These are phyloP conservation scores for Muricea muricata DNA, from an alignment of 92 coral and sea anemone species.

Conservation along the genomic window DNA sequence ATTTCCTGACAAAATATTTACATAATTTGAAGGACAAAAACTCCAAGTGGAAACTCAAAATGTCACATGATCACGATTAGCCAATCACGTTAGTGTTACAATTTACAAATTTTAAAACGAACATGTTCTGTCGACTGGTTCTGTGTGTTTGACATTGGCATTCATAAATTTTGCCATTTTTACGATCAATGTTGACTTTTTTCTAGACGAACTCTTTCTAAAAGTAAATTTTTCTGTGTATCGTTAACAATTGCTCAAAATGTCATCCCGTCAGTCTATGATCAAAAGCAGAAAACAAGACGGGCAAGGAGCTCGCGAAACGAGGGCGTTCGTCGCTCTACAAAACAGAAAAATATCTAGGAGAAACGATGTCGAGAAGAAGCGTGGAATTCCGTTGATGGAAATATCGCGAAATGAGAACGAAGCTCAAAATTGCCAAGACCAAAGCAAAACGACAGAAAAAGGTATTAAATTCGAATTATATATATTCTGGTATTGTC, in stretches of 20 bases:
- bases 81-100: slow-evolving; percentile 9
- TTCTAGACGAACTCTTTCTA: not conserved
- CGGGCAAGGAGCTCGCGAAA: not conserved
- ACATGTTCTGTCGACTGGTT: not conserved
- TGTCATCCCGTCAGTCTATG: not conserved
- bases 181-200: not conserved
- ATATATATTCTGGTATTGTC: no score
- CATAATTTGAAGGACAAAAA: no score
- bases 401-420: not conserved
- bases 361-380: slow-evolving; percentile 2
- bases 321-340: slow-evolving; percentile 19
- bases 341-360: slow-evolving; percentile 9
- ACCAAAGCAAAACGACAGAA: slow-evolving; percentile 6
- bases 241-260: not conserved
- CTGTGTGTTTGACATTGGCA: not conserved
- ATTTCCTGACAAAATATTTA: no score
- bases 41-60: not conserved
- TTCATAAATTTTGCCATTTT: not conserved
- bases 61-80: not conserved
- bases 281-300: not conserved
- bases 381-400: slow-evolving; percentile 4
- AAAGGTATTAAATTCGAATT: not conserved
- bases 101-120: slow-evolving; percentile 1
- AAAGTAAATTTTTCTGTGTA: not conserved
- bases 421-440: slow-evolving; percentile 18